phyloP scores from a whole-genome alignment of 1,140 invertebrate genomes.

The Formica exsecta region DNA sequence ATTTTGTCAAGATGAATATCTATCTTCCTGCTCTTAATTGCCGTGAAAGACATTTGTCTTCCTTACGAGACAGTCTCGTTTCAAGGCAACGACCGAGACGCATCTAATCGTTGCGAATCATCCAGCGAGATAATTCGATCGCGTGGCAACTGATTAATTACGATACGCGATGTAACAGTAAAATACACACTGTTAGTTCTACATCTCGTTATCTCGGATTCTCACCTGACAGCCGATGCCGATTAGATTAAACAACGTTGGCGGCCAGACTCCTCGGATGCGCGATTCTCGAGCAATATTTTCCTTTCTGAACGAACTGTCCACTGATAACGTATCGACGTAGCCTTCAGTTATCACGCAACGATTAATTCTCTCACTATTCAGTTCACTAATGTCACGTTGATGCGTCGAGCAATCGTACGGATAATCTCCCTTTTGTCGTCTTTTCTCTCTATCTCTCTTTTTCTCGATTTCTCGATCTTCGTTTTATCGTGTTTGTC shows the following conservation, averaged over 20 bases:
- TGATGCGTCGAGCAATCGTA: slow-evolving; percentile 21
- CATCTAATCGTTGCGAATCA: not conserved
- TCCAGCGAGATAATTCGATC: slow-evolving; percentile 31
- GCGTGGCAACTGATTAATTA: slow-evolving; percentile 11
- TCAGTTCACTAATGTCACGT: slow-evolving; percentile 46
- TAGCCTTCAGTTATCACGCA: slow-evolving; percentile 45
- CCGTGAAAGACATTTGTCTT: slow-evolving; percentile 43
- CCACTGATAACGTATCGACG: slow-evolving; percentile 55
- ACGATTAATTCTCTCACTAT: slow-evolving; percentile 52
- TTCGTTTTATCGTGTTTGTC: not conserved
- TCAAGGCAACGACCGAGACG: slow-evolving; percentile 19
- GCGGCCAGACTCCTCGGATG: not conserved
- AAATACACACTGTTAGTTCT: not conserved
- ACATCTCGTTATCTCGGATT: slow-evolving; percentile 49
- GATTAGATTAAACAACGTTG: slow-evolving; percentile 77
- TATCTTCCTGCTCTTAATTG: slow-evolving; percentile 29
- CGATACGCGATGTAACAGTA: slow-evolving; percentile 20
- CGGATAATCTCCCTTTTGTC: not conserved
- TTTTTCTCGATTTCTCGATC: too few species aligned
- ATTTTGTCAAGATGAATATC: slow-evolving; percentile 42
- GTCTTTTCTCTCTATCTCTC: slow-evolving; percentile 17
- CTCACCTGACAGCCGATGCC: slow-evolving; percentile 76
- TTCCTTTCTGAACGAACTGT: not conserved
- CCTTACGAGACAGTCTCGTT: not conserved
- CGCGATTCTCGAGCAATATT: slow-evolving; percentile 15